These are phyloP conservation scores for Lindbergichthys nudifrons DNA, from an alignment of 2,797 vertebrate genomes.

Conservation along the genomic window DNA sequence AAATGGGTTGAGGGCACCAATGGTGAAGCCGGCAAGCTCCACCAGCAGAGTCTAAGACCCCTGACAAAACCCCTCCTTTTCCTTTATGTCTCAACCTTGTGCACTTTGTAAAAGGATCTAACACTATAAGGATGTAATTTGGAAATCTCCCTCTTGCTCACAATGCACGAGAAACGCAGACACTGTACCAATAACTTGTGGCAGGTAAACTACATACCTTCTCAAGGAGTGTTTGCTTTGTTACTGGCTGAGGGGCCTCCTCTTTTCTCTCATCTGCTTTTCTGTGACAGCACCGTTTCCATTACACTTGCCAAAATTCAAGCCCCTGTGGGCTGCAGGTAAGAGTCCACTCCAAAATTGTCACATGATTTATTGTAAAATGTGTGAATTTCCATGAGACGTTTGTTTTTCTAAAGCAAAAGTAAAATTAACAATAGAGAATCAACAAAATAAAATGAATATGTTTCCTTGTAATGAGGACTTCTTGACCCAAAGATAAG, in stretches of 20 bases:
- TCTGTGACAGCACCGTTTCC: constrained; percentile 69
- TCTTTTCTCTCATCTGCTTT: constrained; percentile 69
- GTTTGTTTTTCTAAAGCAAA: constrained; percentile 29
- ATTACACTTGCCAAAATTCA: constrained; percentile 66
- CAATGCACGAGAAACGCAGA: constrained; percentile 16
- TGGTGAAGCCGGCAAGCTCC: constrained; percentile 85
- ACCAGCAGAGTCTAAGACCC: constrained; percentile 89
- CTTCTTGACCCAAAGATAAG: constrained; percentile 56
- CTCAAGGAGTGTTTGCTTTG: constrained; percentile 67
- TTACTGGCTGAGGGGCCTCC: constrained; percentile 60
- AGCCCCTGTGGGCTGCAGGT: constrained; percentile 69
- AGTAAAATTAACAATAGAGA: constrained; percentile 20
- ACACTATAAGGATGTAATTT: constrained; percentile 85
- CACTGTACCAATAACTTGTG: constrained; percentile 30
- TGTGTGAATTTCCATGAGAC: constrained; percentile 29
- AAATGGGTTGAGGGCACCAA: constrained; percentile 90
- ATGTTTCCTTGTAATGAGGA: constrained; percentile 59
- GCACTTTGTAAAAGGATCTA: constrained; percentile 85
- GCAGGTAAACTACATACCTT: constrained; percentile 60
- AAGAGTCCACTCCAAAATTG: constrained; percentile 61
- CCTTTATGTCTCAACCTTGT: constrained; percentile 72
- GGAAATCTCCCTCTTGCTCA: constrained; percentile 71
- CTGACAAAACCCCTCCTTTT: constrained; percentile 80
- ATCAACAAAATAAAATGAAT: constrained; percentile 58
- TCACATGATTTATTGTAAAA: constrained; percentile 63